Evolutionary conservation across 2,888 invertebrate species (phyloP).

Genomic region (Scelioninae gen. 1): DNA sequence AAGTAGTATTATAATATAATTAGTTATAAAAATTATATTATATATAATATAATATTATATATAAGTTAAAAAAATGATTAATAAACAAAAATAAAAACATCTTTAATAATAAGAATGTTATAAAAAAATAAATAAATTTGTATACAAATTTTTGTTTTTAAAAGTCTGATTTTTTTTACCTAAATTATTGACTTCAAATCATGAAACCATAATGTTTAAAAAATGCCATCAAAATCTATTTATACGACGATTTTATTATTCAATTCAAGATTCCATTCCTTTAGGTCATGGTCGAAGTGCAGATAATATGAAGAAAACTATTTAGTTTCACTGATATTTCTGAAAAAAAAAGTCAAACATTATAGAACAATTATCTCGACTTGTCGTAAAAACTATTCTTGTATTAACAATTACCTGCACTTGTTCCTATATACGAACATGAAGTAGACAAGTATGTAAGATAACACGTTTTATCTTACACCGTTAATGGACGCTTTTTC

Average conservation of each 20-base stretch:
- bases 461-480: slow-evolving; percentile 50
- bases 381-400: slow-evolving; percentile 10
- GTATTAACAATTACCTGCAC: slow-evolving; percentile 30
- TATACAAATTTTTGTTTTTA: too few relatives aligned
- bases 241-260: neutral
- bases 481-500: slow-evolving; percentile 53
- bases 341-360: neutral
- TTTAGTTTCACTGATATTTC: slow-evolving; percentile 21
- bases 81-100: too few relatives aligned
- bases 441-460: slow-evolving; percentile 25
- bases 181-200: neutral
- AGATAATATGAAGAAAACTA: slow-evolving; percentile 1
- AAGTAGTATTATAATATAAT: too few relatives aligned
- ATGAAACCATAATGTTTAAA: neutral
- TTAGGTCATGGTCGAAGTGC: slow-evolving; percentile 26
- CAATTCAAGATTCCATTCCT: neutral
- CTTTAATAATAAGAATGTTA: too few relatives aligned
- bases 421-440: slow-evolving; percentile 24
- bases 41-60: too few relatives aligned
- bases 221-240: neutral
- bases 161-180: too few relatives aligned
- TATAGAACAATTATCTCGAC: slow-evolving; percentile 16
- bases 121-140: too few relatives aligned
- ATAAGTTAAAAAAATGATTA: too few relatives aligned
- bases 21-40: too few relatives aligned